Base-by-base conservation (phyloP, 1,140 invertebrate genomes). In the Diabrotica virgifera region DNA sequence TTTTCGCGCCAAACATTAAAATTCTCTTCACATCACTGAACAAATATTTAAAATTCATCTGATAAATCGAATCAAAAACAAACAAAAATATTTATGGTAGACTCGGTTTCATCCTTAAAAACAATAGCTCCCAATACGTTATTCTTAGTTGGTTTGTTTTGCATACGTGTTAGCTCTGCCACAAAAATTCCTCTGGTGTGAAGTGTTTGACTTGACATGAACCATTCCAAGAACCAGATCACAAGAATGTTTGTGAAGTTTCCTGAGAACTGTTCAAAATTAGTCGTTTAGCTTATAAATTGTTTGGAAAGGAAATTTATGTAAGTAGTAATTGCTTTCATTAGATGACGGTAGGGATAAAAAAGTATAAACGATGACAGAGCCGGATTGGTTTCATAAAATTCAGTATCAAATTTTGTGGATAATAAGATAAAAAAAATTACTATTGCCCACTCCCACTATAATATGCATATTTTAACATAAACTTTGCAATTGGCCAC, bases 51-150 rank as follows among this genome's bases (percentile, higher is more conserved):
- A 46, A n/a, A 46, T 46, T 46, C 40, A 46, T 10, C 8, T n/a
- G 24, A 24, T 46, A 46, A 10, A 46, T 46, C 40, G 40, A 46
- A 46, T 46, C 40, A 46, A 46, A 46, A 46, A 46, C 40, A 46
- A 46, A 46, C 40, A 5, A 10, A 46, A 46, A 46, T 46, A 46
- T 46, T 46, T 46, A 46, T 46, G n/a, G 40, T 46, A 46, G 8
- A 10, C 40, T n/a, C n/a, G 8, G 40, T 8, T 46, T 46, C n/a
- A 46, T 8, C n/a, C 40, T 2, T 6, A 8, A 46, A 46, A 46
- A 46, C 40, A 46, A 46, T 46, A 46, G 40, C 40, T 46, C n/a
- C 40, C n/a, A 46, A 46, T 46, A 46, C 40, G n/a, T 46, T 46
- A 46, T 46, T 46, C n/a, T n/a, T 46, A 24, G 8, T 46, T 46